Evolutionary conservation across 2,797 vertebrate species (phyloP), one percentile per base, ranked within the genome.

Genomic region (Melopsittacus undulatus): DNA sequence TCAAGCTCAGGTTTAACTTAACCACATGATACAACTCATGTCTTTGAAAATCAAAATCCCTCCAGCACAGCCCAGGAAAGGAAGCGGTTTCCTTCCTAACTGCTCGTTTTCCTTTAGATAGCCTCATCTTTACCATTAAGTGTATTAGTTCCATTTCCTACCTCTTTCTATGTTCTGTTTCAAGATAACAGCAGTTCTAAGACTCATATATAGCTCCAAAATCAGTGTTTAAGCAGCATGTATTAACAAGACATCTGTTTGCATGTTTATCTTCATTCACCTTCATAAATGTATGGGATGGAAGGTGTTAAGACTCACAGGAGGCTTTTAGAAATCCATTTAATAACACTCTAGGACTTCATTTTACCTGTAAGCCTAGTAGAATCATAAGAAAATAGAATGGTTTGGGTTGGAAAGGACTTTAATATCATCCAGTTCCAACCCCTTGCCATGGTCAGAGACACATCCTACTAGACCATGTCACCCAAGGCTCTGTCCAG

Each of bases 71-170:
- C 62, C 42, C 0, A 2, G 80, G 56, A 23, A 81, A 94, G 92
- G 82, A 91, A 92, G 91, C 43, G 87, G 92, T 92, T 96, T 96
- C 96, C 95, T 96, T 94, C 90, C 83, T 96, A 96, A 96, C 96
- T 94, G 96, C 61, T 96, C 63, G 24, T 87, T 95, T 94, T 80
- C 79, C 82, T 90, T 80, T 75, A 88, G 66, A 78, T 42, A 67
- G 34, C 66, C 34, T 38, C 5, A 4, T 87, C 48, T 91, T 83
- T 45, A 83, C 11, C 20, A 36, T 62, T 61, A 20, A 52, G 42
- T 21, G 5, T 40, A 43, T 73, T 82, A 62, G 21, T 62, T 75
- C 81, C 45, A 70, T 74, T 76, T 87, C 79, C 70, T 73, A 85
- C 22, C 64, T 81, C 57, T 18, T 79, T 79, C 46, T 83, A 9